Percentiles rank a stretch among this genome's conserved stretches.
Evolutionary conservation across 2,888 invertebrate genomes (phyloP).

Genomic region (Heliconius sara): DNA sequence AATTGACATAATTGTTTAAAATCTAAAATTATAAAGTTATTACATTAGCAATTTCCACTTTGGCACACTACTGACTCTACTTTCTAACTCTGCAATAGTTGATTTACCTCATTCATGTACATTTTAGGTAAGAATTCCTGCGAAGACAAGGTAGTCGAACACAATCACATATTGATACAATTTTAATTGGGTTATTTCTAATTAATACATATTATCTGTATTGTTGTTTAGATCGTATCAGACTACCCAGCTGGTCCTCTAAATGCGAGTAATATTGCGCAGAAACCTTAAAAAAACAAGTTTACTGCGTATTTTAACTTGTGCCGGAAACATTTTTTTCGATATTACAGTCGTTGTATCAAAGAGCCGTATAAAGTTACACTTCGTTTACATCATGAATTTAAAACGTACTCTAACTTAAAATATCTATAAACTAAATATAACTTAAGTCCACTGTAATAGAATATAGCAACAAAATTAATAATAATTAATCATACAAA

Average conservation of each 20-base stretch:
- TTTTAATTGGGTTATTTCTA: neutral
- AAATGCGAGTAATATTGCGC: constrained; percentile 28
- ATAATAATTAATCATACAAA: constrained; percentile 75
- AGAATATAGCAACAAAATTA: constrained; percentile 79
- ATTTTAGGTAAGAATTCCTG: neutral
- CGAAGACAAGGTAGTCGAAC: neutral
- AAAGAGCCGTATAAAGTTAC: constrained; percentile 27
- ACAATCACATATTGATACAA: neutral
- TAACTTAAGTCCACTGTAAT: constrained; percentile 67
- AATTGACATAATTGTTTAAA: constrained; percentile 45
- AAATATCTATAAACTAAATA: constrained; percentile 59
- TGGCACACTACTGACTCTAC: constrained; percentile 63
- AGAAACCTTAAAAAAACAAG: constrained; percentile 36
- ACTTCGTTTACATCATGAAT: constrained; percentile 57
- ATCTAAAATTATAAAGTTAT: constrained; percentile 56
- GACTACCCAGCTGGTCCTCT: constrained; percentile 21
- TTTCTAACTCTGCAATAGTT: neutral
- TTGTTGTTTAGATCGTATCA: constrained; percentile 13
- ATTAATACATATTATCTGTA: constrained; percentile 4
- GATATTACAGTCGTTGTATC: neutral
- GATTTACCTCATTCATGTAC: constrained; percentile 5
- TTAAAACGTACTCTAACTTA: constrained; percentile 58
- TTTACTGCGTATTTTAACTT: constrained; percentile 42
- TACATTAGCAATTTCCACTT: constrained; percentile 70
- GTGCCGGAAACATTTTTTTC: constrained; percentile 26